Evolutionary conservation across 2,113 vertebrate genomes (phyloP), one percentile per base, ranked within the genome.

Genomic region (Mesembrinibis cayennensis): DNA sequence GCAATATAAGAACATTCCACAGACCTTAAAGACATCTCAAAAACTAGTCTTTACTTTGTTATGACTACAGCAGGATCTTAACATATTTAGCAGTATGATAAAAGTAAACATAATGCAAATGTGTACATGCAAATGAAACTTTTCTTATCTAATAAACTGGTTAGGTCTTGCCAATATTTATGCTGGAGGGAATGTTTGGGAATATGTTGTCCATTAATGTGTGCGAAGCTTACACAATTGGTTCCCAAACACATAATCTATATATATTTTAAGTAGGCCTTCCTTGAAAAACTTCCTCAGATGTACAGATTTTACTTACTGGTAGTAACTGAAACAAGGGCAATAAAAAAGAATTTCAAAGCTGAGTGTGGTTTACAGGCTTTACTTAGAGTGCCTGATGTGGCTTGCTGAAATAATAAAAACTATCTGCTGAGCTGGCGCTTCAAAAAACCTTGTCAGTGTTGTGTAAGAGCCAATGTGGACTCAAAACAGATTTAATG

Each of bases 341-440:
- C 90, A 95, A 20, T 84, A 45, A 82, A 95, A 93, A 82, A 62
- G 4, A 67, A 91, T 92, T 93, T 85, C 59, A 70, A 47, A 82
- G 44, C 13, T 18, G 8, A 83, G 5, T 92, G 62, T 72, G 71
- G 50, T 69, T 97, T 94, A 83, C 17, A 77, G 47, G 20, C 32
- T 74, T 78, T 94, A 38, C 44, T 96, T 87, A 53, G 10, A 65
- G 29, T 45, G 45, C 32, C 50, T 88, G 47, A 67, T 88, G 77
- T 71, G 30, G 40, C 36, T 97, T 56, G 32, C 65, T 96, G 73
- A 87, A 96, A 42, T 89, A 94, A 96, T 84, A 62, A 94, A 97
- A 96, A 90, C 81, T 80, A 81, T 83, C 52, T 53, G 42, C 42
- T 63, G 63, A 96, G 21, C 27, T 94, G 30, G 29, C 83, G 73